Percentiles rank a stretch among this genome's conserved stretches.
Conservation (phyloP, 2,888 invertebrate species). For the Drosophila limbata region DNA sequence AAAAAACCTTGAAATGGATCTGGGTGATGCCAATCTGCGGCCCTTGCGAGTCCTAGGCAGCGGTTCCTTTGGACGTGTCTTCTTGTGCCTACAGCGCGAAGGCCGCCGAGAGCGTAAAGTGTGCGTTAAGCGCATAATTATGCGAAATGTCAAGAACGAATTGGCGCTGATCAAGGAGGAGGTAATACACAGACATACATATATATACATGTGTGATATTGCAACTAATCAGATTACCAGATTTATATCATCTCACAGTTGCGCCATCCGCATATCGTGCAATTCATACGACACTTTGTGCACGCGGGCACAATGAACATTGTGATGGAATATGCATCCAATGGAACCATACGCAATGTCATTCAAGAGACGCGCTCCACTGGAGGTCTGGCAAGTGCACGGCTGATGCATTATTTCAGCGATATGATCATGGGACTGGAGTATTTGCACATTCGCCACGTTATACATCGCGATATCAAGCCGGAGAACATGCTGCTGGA, state of each 20-base stretch:
- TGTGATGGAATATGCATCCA: conserved; percentile 83
- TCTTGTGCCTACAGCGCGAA: conserved; percentile 67
- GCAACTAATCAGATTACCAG: conserved; percentile 36
- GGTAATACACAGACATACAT: conserved; percentile 41
- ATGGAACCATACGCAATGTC: conserved; percentile 81
- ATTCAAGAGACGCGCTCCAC: conserved; percentile 50
- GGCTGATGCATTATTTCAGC: conserved; percentile 84
- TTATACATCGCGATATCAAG: conserved; percentile 89
- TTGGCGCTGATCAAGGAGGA: conserved; percentile 81
- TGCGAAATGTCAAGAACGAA: conserved; percentile 71
- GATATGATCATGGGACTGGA: conserved; percentile 85
- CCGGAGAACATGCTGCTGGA: conserved; percentile 91
- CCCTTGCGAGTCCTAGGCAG: conserved; percentile 77
- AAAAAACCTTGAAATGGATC: conserved; percentile 62
- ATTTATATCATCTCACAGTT: conserved; percentile 84
- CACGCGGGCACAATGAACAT: conserved; percentile 79
- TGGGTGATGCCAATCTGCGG: conserved; percentile 72
- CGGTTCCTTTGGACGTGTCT: conserved; percentile 81
- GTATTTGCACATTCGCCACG: conserved; percentile 84
- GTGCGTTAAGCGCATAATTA: conserved; percentile 83
- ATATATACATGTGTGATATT: not conserved
- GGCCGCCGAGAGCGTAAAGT: conserved; percentile 56
- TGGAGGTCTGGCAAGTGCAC: conserved; percentile 49
- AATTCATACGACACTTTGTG: conserved; percentile 79
- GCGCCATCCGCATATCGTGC: conserved; percentile 83